Evolutionary conservation across 2,113 vertebrate genomes (phyloP).

Genomic region (Gasterosteus aculeatus): DNA sequence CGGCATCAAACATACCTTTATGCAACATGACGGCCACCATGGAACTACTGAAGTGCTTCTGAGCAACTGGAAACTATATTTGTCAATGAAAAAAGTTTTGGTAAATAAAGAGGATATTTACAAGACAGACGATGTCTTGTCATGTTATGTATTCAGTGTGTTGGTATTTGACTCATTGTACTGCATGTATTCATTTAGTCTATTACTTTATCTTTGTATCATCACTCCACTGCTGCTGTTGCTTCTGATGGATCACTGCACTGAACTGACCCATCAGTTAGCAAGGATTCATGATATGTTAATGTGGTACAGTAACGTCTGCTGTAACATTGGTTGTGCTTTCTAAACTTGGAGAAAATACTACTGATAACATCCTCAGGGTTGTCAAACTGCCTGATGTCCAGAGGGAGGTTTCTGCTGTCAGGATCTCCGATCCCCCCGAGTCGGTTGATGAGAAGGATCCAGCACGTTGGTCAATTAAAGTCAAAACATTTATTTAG

Average conservation of each 20-base stretch:
- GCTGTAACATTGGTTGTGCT: not conserved
- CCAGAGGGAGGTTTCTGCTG: not conserved
- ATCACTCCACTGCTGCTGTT: not conserved
- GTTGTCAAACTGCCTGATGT: not conserved
- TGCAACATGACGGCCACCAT: not conserved
- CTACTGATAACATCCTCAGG: not conserved
- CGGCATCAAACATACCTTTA: not conserved
- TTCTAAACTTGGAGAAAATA: not conserved
- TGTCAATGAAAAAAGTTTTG: constrained; percentile 8
- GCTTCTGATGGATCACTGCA: not conserved
- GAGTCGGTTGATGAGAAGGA: too few species aligned
- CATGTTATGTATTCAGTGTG: not conserved
- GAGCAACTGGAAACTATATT: constrained; percentile 12
- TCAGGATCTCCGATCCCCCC: too few species aligned
- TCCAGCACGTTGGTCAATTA: too few species aligned
- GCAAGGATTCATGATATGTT: not conserved
- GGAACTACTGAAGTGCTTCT: constrained; percentile 4
- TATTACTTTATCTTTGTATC: not conserved
- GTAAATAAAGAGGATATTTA: constrained; percentile 10
- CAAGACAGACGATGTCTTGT: not conserved
- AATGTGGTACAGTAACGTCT: not conserved
- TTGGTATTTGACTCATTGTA: not conserved
- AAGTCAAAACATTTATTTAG: too few species aligned
- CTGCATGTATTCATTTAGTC: not conserved
- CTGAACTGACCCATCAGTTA: not conserved